phyloP scores from a whole-genome alignment of 2,797 vertebrate species.

The Pseudopleuronectes americanus region DNA sequence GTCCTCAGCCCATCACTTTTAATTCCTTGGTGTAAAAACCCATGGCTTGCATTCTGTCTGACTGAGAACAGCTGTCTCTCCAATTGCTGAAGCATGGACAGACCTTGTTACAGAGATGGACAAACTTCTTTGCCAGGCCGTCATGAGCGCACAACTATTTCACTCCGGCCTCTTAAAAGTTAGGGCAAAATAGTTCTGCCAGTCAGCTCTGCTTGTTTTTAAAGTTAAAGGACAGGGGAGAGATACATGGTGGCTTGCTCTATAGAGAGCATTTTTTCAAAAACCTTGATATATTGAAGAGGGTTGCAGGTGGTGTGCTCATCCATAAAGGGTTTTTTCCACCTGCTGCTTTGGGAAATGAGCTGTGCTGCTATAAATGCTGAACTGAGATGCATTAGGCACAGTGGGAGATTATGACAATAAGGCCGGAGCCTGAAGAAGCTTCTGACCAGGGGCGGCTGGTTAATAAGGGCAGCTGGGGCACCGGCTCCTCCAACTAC shows the following conservation, averaged over 20 bases:
- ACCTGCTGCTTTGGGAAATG: constrained; percentile 52
- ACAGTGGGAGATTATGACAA: neutral
- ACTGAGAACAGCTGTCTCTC: constrained; percentile 63
- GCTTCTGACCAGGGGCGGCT: neutral
- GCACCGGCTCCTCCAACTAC: too few species aligned
- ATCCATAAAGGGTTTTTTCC: constrained; percentile 28
- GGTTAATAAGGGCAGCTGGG: too few species aligned
- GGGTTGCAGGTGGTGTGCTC: constrained; percentile 31
- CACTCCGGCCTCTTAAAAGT: constrained; percentile 37
- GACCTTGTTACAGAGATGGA: constrained; percentile 61
- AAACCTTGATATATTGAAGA: constrained; percentile 18
- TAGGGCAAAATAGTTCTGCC: constrained; percentile 30
- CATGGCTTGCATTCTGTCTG: constrained; percentile 28
- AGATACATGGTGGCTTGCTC: constrained; percentile 10
- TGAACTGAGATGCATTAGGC: constrained; percentile 31
- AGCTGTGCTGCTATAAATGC: constrained; percentile 40
- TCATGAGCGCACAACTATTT: constrained; percentile 37
- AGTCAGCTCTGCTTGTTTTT: constrained; percentile 43
- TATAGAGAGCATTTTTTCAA: neutral
- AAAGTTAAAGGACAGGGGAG: constrained; percentile 14
- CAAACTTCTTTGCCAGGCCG: constrained; percentile 42
- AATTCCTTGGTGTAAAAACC: constrained; percentile 55
- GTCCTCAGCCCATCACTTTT: constrained; percentile 56
- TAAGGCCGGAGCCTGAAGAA: neutral
- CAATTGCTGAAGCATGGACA: constrained; percentile 59